phyloP scores from a whole-genome alignment of 2,113 vertebrate species.

The Cacatua alba region DNA sequence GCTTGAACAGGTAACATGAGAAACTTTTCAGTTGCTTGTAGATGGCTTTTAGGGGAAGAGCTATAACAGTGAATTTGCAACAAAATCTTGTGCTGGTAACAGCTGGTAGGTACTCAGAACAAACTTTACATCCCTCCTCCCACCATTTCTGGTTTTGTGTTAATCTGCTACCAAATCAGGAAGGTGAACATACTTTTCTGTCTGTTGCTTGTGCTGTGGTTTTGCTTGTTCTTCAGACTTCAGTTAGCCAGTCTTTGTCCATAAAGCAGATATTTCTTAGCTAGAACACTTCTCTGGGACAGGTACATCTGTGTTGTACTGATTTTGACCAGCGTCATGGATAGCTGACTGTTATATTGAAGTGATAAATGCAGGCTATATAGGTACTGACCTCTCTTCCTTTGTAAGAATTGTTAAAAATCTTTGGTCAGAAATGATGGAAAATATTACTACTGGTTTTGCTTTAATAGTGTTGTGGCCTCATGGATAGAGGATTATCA shows the following conservation, averaged over 20 bases:
- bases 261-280: neutral
- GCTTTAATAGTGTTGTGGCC: neutral
- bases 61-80: constrained; percentile 2
- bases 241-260: neutral
- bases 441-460: constrained; percentile 5
- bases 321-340: neutral
- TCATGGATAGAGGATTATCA: neutral
- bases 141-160: neutral
- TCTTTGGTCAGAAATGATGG: neutral
- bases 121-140: neutral
- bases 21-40: neutral
- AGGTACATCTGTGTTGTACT: neutral
- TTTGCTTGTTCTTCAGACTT: neutral
- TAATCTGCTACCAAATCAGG: neutral
- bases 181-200: neutral
- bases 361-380: neutral
- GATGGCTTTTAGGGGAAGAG: neutral
- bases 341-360: neutral
- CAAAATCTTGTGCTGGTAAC: constrained; percentile 1
- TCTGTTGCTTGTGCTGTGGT: neutral
- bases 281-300: neutral
- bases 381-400: neutral
- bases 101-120: constrained; percentile 1
- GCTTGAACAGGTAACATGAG: neutral
- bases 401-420: neutral